Percentiles rank a stretch among this genome's conserved stretches.
phyloP scores from a whole-genome alignment of 2,797 vertebrate species.

The Rousettus madagascariensis region DNA sequence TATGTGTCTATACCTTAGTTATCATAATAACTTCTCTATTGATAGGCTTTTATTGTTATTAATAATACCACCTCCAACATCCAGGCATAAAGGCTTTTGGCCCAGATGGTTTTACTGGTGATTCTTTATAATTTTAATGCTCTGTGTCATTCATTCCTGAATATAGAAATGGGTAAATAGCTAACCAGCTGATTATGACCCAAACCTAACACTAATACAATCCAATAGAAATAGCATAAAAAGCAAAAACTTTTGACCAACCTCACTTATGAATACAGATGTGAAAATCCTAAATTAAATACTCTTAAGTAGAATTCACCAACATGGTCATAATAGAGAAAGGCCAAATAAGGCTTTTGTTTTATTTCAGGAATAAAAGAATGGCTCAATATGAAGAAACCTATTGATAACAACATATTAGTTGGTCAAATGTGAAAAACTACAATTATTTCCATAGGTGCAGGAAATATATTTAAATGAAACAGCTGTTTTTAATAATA shows the following conservation, averaged over 20 bases:
- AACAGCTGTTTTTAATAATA: conserved; percentile 3
- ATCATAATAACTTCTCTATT: neutral
- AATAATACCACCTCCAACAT: neutral
- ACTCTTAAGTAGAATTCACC: neutral
- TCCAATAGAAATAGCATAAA: neutral
- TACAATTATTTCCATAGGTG: neutral
- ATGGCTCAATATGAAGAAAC: neutral
- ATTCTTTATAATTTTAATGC: neutral
- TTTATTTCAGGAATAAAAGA: neutral
- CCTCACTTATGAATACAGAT: neutral
- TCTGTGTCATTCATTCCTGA: neutral
- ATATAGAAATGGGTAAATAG: neutral
- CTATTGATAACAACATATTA: neutral
- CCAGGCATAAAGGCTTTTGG: neutral
- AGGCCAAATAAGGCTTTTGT: neutral
- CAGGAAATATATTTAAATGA: conserved; percentile 3
- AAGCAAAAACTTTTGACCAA: neutral
- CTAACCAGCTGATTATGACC: neutral
- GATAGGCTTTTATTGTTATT: neutral
- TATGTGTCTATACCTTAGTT: neutral
- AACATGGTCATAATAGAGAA: neutral
- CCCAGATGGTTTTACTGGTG: neutral
- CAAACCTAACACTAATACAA: neutral
- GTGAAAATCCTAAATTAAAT: neutral
- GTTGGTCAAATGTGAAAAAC: neutral